phyloP scores from a whole-genome alignment of 2,113 vertebrate species.

The Crotophaga sulcirostris region DNA sequence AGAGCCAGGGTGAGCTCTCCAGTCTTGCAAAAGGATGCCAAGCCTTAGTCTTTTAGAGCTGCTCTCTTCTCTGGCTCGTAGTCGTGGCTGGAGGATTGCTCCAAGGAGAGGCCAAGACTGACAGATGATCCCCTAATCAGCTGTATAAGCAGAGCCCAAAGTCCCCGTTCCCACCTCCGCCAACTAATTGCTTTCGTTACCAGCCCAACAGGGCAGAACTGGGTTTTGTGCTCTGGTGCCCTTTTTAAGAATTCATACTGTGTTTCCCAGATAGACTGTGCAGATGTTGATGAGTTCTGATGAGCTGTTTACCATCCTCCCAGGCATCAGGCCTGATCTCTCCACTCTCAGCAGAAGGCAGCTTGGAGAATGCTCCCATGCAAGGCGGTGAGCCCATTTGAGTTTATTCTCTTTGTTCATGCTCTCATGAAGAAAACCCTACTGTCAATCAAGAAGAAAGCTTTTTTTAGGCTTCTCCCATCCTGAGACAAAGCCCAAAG shows the following conservation, averaged over 20 bases:
- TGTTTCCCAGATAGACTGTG: not conserved
- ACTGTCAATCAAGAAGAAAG: not conserved
- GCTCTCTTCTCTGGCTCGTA: not conserved
- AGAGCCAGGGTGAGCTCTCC: not conserved
- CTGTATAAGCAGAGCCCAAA: constrained; percentile 20
- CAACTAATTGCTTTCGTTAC: constrained; percentile 48
- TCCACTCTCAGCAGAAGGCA: rapidly evolving
- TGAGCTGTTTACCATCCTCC: not conserved
- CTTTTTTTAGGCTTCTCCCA: not conserved
- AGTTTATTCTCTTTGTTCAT: not conserved
- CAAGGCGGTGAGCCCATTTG: not conserved
- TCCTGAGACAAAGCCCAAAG: not conserved
- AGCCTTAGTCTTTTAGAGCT: not conserved
- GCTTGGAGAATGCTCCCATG: not conserved
- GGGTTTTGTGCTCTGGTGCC: not conserved
- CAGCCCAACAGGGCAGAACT: not conserved
- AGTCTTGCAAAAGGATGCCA: not conserved
- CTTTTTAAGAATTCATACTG: not conserved
- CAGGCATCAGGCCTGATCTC: not conserved
- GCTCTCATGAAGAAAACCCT: not conserved
- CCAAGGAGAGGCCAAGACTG: constrained; percentile 22
- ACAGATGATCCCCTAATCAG: constrained; percentile 58
- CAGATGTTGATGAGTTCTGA: constrained; percentile 13
- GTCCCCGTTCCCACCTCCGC: not conserved
- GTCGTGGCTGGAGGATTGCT: not conserved